Percentiles rank a stretch among this genome's conserved stretches.
Conservation (phyloP, 2,888 invertebrate genomes). For the Trachelus stipa region DNA sequence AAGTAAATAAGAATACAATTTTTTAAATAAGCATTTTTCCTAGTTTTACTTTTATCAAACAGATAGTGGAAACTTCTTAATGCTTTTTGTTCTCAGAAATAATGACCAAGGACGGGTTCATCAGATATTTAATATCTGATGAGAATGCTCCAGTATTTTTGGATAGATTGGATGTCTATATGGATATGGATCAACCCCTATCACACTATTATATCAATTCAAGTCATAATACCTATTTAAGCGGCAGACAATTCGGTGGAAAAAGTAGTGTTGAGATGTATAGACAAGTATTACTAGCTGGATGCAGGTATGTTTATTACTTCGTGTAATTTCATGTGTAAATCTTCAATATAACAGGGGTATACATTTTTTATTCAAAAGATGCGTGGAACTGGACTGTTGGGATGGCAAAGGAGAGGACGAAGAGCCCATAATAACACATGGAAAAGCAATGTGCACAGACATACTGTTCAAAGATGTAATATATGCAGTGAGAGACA, state of each 20-base stretch:
- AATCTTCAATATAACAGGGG: not conserved
- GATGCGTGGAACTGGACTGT: conserved; percentile 97
- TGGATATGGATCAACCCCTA: conserved; percentile 99
- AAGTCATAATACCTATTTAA: conserved; percentile 95
- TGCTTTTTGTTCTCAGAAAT: conserved; percentile 71
- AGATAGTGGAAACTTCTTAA: not conserved
- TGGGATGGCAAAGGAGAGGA: conserved; percentile 99
- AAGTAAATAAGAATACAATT: conserved; percentile 69
- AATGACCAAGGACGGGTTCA: conserved; percentile 94
- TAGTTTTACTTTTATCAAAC: not conserved
- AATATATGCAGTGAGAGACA: conserved; percentile 96
- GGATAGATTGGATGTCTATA: conserved; percentile 95
- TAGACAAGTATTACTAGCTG: conserved; percentile 94
- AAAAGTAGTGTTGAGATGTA: conserved; percentile 99
- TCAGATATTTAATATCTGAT: conserved; percentile 99
- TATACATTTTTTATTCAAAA: conserved; percentile 57
- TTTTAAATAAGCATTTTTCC: not conserved
- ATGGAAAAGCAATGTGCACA: conserved; percentile 99
- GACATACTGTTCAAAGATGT: conserved; percentile 99
- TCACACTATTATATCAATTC: conserved; percentile 99
- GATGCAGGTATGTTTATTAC: conserved; percentile 81
- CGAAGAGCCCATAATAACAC: conserved; percentile 99
- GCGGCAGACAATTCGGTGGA: conserved; percentile 97
- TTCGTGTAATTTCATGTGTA: not conserved
- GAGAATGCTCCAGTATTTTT: conserved; percentile 99